phyloP scores from a whole-genome alignment of 2,888 invertebrate species.

The Thelaira solivaga region DNA sequence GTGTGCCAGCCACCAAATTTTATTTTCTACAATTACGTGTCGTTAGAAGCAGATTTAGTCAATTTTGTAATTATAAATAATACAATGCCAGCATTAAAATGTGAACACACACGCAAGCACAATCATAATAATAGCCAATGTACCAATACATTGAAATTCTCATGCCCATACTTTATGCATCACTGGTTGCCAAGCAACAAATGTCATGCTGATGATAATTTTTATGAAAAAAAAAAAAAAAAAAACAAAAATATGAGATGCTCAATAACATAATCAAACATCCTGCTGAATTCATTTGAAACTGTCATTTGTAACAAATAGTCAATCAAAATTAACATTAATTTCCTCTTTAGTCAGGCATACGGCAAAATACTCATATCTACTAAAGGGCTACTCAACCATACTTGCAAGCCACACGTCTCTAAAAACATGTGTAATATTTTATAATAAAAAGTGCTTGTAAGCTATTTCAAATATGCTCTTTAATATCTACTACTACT shows the following conservation, averaged over 20 bases:
- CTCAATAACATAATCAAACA: not conserved
- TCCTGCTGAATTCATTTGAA: not conserved
- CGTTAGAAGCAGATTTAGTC: conserved; percentile 27
- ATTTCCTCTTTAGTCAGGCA: not conserved
- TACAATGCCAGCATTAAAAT: not conserved
- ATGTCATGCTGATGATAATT: no score
- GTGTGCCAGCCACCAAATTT: conserved; percentile 34
- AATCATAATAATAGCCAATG: no score
- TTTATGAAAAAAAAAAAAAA: not conserved
- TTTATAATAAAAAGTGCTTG: no score
- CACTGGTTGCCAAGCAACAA: no score
- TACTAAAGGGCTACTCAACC: no score
- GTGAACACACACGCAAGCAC: not conserved
- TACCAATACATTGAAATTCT: not conserved
- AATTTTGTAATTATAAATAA: conserved; percentile 41
- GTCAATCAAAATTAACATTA: conserved; percentile 26
- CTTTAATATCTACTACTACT: no score
- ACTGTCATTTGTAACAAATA: conserved; percentile 4
- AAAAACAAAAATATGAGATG: no score
- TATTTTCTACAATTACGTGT: conserved; percentile 37
- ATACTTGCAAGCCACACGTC: no score
- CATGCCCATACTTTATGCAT: not conserved
- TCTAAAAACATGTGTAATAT: no score
- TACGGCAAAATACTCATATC: no score
- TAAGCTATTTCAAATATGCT: no score